A percentile compares a stretch with the other conserved stretches of the same genome.
Evolutionary conservation across 2,113 vertebrate species (phyloP).

Genomic region (Pimephales promelas): DNA sequence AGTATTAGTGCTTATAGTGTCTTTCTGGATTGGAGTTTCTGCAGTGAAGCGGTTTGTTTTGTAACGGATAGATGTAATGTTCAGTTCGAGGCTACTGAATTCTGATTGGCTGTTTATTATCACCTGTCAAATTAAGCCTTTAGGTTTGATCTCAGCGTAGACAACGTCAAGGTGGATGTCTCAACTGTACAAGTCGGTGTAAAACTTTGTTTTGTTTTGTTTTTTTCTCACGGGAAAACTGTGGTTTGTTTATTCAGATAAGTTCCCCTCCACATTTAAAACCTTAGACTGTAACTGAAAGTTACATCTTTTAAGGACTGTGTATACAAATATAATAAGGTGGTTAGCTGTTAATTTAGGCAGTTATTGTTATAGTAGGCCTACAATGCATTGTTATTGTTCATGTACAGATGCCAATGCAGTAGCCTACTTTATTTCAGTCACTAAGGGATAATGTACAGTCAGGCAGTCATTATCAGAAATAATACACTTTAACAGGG

Average conservation of each 20-base stretch:
- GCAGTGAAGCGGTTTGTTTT: background rate
- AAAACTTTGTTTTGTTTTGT: too few relatives aligned
- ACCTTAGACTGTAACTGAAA: background rate
- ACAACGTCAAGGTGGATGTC: background rate
- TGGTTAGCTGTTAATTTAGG: background rate
- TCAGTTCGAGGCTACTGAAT: background rate
- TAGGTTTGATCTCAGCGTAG: background rate
- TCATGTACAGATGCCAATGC: background rate
- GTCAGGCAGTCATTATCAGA: background rate
- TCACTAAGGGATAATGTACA: background rate
- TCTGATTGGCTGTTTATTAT: conserved; percentile 33
- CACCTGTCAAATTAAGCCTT: conserved; percentile 34
- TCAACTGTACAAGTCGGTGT: background rate
- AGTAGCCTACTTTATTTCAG: background rate
- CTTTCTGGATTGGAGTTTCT: background rate
- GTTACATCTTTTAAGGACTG: background rate
- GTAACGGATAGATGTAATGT: background rate
- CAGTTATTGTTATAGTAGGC: background rate
- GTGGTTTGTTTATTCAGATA: background rate
- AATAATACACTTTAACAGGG: background rate
- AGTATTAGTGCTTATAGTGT: background rate
- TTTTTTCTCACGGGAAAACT: background rate
- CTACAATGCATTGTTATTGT: conserved; percentile 1
- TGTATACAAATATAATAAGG: background rate
- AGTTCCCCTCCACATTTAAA: background rate